These are phyloP conservation scores for Aquatica leii DNA, from an alignment of 2,888 invertebrate species.

Conservation along the genomic window DNA sequence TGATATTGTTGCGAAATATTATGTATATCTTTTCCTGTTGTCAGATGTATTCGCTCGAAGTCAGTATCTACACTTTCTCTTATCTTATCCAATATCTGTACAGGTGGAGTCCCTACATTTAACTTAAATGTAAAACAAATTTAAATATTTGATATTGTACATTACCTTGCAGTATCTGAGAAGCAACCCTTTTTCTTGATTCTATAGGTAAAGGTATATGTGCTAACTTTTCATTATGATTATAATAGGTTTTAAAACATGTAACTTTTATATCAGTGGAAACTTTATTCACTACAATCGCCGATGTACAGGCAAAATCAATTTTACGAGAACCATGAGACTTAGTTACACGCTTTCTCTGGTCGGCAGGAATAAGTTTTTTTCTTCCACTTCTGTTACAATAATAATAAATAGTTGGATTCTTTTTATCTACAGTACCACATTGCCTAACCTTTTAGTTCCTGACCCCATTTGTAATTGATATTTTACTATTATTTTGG, in stretches of 20 bases:
- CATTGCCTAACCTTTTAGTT: too few relatives aligned
- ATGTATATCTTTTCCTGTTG: background rate
- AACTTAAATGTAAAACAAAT: too few relatives aligned
- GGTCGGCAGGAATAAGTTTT: background rate
- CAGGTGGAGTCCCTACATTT: too few relatives aligned
- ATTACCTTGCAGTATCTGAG: conserved; percentile 1
- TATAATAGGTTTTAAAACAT: background rate
- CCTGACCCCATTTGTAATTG: too few relatives aligned
- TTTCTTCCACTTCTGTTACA: background rate
- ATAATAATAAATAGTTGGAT: background rate
- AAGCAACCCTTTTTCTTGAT: background rate
- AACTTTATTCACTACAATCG: background rate
- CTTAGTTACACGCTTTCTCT: background rate
- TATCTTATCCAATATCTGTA: too few relatives aligned
- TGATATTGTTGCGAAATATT: background rate
- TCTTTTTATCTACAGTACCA: background rate
- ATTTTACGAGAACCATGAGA: background rate
- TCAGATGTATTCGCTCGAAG: too few relatives aligned
- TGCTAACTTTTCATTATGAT: background rate
- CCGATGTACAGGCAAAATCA: background rate
- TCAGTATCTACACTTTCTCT: too few relatives aligned
- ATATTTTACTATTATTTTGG: too few relatives aligned
- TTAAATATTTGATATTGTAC: too few relatives aligned
- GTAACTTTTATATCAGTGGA: background rate
- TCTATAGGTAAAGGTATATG: background rate